Evolutionary conservation across 2,113 vertebrate genomes (phyloP), one percentile per base, ranked within the genome.

Genomic region (Noctilio leporinus): DNA sequence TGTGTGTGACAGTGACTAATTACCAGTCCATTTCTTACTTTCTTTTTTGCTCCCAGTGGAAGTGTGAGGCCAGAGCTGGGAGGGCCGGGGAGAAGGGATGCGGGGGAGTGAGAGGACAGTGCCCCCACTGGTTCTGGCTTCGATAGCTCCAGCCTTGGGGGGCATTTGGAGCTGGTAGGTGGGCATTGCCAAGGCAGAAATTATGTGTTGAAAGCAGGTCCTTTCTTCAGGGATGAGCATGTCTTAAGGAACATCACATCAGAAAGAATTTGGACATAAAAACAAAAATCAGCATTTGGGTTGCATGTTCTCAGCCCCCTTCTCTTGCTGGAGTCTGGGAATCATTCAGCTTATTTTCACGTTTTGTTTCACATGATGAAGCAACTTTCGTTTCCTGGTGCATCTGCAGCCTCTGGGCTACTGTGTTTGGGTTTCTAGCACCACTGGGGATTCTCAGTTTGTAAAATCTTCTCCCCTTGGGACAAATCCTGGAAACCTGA

Each of bases 371-470:
- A 49, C 35, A 3, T 30, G 24, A 6, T 30, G 47, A 90, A 92
- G 78, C 81, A 12, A 33, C 47, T 83, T 78, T 67, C 49, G 47
- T 77, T 90, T 94, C 85, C 78, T 93, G 67, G 55, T 86, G 40
- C 88, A 92, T 95, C 96, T 96, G 91, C 86, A 95, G 77, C 83
- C 51, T 51, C 82, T 22, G 47, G 53, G 92, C 97, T 97, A 95
- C 97, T 94, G 97, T 97, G 96, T 97, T 97, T 97, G 97, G 94
- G 85, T 97, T 97, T 97, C 81, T 10, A 80, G 57, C 90, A 91
- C 91, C 88, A 30, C 67, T 92, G 93, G 96, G 96, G 95, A 97
- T 82, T 97, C 96, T 95, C 90, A 92, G 97, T 97, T 97, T 97
- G 86, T 97, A 82, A 95, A 95, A 96, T 89, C 49, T 11, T 95